phyloP scores from a whole-genome alignment of 2,113 vertebrate genomes.

The Eurystomus gularis region DNA sequence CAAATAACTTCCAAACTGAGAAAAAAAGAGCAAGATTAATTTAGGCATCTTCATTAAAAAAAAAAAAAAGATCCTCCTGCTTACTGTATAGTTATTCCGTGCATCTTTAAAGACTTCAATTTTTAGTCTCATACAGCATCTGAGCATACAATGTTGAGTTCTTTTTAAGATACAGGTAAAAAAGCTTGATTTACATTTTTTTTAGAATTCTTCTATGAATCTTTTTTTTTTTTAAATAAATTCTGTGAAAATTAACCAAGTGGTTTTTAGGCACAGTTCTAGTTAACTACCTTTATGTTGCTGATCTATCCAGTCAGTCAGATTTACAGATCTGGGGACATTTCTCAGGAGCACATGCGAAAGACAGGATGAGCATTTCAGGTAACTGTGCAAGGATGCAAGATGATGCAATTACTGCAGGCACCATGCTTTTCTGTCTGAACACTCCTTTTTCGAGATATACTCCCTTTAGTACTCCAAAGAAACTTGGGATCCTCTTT shows the following conservation, averaged over 20 bases:
- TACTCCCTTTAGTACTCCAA: not conserved
- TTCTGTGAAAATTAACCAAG: not conserved
- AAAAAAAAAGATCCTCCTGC: not conserved
- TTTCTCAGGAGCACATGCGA: not conserved
- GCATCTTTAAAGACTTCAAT: slow-evolving; percentile 19
- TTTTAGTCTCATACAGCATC: not conserved
- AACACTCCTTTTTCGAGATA: not conserved
- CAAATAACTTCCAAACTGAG: slow-evolving; percentile 11
- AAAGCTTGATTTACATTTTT: not conserved
- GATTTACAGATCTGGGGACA: not conserved
- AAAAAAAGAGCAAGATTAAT: not conserved
- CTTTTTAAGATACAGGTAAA: not conserved
- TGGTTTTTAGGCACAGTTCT: not conserved
- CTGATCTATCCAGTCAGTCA: not conserved
- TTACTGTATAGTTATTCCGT: slow-evolving; percentile 26
- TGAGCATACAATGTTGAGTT: not conserved
- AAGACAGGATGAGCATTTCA: not conserved
- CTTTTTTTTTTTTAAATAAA: not conserved
- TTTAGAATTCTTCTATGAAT: not conserved
- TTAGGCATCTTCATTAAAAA: slow-evolving; percentile 19
- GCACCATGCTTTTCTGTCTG: not conserved
- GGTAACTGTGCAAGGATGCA: not conserved
- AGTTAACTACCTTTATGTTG: not conserved
- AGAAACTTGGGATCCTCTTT: not conserved
- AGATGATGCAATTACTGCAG: not conserved